Evolutionary conservation across 2,797 vertebrate genomes (phyloP), one percentile per base, ranked within the genome.

Genomic region (Enoplosus armatus): DNA sequence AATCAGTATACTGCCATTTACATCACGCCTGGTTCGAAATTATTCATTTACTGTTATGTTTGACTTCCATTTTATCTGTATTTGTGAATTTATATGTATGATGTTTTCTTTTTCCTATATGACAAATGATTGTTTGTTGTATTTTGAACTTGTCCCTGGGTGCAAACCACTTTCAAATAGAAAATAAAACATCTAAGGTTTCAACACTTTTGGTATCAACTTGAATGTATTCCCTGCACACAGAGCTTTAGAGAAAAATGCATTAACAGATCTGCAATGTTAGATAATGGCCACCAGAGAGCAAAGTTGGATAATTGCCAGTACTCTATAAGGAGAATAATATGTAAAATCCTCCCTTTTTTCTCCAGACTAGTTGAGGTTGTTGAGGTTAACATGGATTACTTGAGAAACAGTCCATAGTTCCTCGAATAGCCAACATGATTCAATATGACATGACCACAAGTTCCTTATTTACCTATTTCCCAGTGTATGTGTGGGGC

Each of bases 271-370:
- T 77, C 51, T 93, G 92, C 82, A 94, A 56, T 93, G 82, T 87
- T 78, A 56, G 31, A 80, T 56, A 88, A 77, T 59, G 56, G 59
- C 94, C 94, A 94, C 87, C 90, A 95, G 94, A 93, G 93, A 85
- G 93, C 90, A 93, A 91, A 91, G 89, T 90, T 90, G 83, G 85
- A 86, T 75, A 89, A 90, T 85, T 85, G 75, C 79, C 79, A 84
- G 59, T 8, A 11, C 35, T 71, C 20, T 51, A 58, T 50, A 22
- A 50, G 4, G n/a, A 33, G 37, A 69, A 76, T 50, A 29, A 62
- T 20, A 72, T 58, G 31, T 70, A 37, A 80, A 83, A 53, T 24
- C 5, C 4, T 5, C 7, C 8, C 3, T 33, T 10, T 37, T 12
- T 43, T 24, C 24, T 15, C 18, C 6, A 58, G 55, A 69, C n/a